Evolutionary conservation across 2,113 vertebrate genomes (phyloP).

Genomic region (Alethe diademata): DNA sequence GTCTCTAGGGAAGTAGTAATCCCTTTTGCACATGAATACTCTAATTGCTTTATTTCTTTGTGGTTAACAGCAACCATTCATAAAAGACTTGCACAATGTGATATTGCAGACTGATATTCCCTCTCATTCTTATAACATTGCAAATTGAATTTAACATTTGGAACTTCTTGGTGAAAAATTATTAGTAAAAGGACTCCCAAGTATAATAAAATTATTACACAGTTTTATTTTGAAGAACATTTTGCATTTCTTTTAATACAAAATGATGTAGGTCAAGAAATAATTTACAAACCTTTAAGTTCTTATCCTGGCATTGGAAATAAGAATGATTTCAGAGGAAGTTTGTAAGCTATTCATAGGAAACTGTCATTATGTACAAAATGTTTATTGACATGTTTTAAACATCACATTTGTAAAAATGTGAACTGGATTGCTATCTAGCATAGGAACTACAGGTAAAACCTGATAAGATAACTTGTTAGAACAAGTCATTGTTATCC

Average conservation of each 20-base stretch:
- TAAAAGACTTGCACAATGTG: not conserved
- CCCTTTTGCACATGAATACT: not conserved
- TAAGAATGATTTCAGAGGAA: slow-evolving; percentile 80
- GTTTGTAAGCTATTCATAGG: slow-evolving; percentile 77
- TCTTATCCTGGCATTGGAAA: slow-evolving; percentile 77
- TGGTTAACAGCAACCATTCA: not conserved
- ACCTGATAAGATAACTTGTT: slow-evolving; percentile 68
- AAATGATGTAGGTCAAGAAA: slow-evolving; percentile 80
- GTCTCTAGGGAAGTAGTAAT: not conserved
- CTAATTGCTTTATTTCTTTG: not conserved
- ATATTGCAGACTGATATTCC: not conserved
- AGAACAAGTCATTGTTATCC: slow-evolving; percentile 52
- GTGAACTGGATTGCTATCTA: slow-evolving; percentile 71
- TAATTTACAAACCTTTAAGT: slow-evolving; percentile 79
- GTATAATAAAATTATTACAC: slow-evolving; percentile 75
- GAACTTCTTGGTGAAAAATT: not conserved
- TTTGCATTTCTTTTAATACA: slow-evolving; percentile 80
- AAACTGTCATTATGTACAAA: slow-evolving; percentile 80
- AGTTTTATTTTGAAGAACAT: slow-evolving; percentile 77
- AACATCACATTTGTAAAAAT: slow-evolving; percentile 73
- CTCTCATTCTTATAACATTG: not conserved
- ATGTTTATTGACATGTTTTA: slow-evolving; percentile 71
- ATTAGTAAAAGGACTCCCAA: slow-evolving; percentile 26
- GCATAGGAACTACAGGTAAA: slow-evolving; percentile 70
- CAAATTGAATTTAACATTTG: not conserved